A percentile compares a stretch with the other conserved stretches of the same genome.
Conservation (phyloP, 2,888 invertebrate species). For the Melangyna quadrimaculata region DNA sequence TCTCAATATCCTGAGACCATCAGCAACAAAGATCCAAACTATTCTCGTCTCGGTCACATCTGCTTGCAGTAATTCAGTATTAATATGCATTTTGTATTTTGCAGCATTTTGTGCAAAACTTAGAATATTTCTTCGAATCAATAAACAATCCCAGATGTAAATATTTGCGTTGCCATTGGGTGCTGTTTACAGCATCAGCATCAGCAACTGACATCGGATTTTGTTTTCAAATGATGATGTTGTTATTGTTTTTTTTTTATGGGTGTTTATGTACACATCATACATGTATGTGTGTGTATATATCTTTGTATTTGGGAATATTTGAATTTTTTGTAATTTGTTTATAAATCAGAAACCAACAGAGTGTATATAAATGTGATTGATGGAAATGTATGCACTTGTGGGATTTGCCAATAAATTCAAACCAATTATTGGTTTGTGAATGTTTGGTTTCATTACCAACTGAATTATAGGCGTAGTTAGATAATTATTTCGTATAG, state of each 20-base stretch:
- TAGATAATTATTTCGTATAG: too few species aligned
- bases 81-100: conserved; percentile 21
- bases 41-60: conserved; percentile 31
- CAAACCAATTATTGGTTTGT: neutral
- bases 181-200: conserved; percentile 61
- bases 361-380: conserved; percentile 51
- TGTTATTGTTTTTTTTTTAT: conserved; percentile 15
- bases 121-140: conserved; percentile 67
- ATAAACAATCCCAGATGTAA: conserved; percentile 70
- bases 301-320: neutral
- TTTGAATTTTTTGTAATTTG: conserved; percentile 30
- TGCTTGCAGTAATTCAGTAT: conserved; percentile 47
- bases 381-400: conserved; percentile 45
- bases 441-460: neutral
- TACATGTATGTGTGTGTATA: neutral
- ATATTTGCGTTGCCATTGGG: conserved; percentile 65
- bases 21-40: neutral
- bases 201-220: conserved; percentile 33
- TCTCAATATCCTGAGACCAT: neutral
- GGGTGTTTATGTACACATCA: neutral
- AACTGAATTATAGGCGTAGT: too few species aligned
- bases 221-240: conserved; percentile 17
- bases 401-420: conserved; percentile 37
- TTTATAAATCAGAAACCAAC: conserved; percentile 34
- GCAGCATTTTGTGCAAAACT: conserved; percentile 59